Conservation (phyloP, 1,140 invertebrate genomes). For the Lepidurus packardi region DNA sequence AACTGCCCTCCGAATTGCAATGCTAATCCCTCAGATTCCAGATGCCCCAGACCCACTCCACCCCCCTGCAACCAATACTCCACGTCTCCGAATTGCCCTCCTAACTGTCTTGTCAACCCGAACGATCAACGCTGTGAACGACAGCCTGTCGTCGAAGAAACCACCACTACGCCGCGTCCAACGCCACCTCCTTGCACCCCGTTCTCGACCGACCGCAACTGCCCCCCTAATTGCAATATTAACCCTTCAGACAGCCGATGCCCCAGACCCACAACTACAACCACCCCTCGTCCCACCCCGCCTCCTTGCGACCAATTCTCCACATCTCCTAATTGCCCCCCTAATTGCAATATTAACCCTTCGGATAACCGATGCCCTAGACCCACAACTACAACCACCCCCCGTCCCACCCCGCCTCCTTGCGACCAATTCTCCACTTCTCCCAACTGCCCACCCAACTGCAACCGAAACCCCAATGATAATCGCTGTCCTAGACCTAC, state of each 20-base stretch:
- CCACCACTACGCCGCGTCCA: not conserved
- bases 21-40: not conserved
- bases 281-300: not conserved
- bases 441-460: conserved; percentile 1
- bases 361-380: not conserved
- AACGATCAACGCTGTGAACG: not conserved
- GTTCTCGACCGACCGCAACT: not conserved
- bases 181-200: not conserved
- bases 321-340: not conserved
- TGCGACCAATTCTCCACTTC: not conserved
- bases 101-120: not conserved
- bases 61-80: not conserved
- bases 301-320: not conserved
- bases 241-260: not conserved
- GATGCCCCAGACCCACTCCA: not conserved
- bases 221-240: not conserved
- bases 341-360: not conserved
- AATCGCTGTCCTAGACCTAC: not conserved
- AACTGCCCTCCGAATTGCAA: not conserved
- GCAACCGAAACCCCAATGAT: not conserved
- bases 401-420: not conserved
- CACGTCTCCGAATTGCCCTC: not conserved
- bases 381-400: conserved; percentile 2
- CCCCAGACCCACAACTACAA: not conserved
- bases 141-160: not conserved